Base-by-base conservation (phyloP, 2,888 invertebrate genomes). In the Lepetodrilus schrolli region DNA sequence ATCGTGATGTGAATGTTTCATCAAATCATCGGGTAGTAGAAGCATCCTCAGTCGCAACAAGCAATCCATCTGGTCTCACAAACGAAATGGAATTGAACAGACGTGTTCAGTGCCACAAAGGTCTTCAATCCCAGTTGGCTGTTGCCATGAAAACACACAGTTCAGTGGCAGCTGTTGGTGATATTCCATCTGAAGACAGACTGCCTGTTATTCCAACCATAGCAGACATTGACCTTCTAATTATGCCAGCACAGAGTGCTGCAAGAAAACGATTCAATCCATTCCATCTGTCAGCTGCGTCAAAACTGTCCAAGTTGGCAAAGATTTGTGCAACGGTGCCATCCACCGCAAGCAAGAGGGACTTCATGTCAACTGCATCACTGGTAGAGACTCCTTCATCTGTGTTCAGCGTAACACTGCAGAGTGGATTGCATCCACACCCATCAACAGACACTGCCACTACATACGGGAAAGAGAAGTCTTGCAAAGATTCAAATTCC, bases 301-400 rank as follows among this genome's bases (percentile, higher is more conserved):
- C 70, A 23, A 74, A 74, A 66, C 20, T 74, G 26, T 30, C 70
- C 34, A 71, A 65, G 21, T 58, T 66, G 38, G 49, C 37, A n/a
- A 43, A 30, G 37, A 36, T 13, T 1, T 26, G 10, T 34, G 8
- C 20, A 47, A 13, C 38, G 51, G 73, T 38, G 17, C 51, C 23
- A 17, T 23, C 3, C 21, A 43, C 68, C 13, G n/a, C 21, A 4
- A 21, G 38, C 23, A 21, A 5, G 7, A 68, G 36, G 43, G 70
- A 47, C n/a, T 74, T 74, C 51, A 30, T 74, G 34, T 70, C 70
- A 23, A 47, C 66, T 48, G 66, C 23, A 10, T 65, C 74, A 4
- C 23, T 74, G 8, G 36, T 70, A 26, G 51, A 74, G 36, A 71
- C 74, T 48, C 47, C 43, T 37, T n/a, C 38, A 36, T 36, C 50